Evolutionary conservation across 2,888 invertebrate genomes (phyloP), one percentile per base, ranked within the genome.

Genomic region (Eremobia ochroleuca): DNA sequence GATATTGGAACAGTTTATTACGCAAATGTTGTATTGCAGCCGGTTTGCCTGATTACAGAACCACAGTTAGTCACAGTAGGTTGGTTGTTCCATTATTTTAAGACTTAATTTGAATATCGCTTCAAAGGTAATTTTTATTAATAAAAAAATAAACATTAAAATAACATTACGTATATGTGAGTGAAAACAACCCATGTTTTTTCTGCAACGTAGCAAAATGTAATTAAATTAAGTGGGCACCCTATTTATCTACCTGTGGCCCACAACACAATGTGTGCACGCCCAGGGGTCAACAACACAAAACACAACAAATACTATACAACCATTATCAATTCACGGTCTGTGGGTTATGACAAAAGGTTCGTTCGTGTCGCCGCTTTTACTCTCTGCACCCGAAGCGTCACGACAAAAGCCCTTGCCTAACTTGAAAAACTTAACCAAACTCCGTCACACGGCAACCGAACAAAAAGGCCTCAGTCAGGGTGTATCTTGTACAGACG

Each of bases 241-340:
- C 37, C 25, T 37, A 49, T 70, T n/a, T 72, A 73, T 79, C 55
- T 65, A 84, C 68, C 49, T 68, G 49, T 52, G 64, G 73, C 71
- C 72, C 58, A 0, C 43, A 34, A 64, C 52, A 81, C 82, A 85
- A 77, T 79, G 82, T 76, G 74, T 79, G 65, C 72, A 79, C 79
- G 75, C 59, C 76, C 71, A 73, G 83, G 72, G 85, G 79, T 73
- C 77, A 82, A 58, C 79, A 77, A 52, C 70, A 88, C 89, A 90
- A 90, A 94, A 92, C 90, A 92, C 88, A 90, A 92, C 91, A 92
- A 94, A 93, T 91, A 92, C 91, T 83, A 88, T 90, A 90, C 91
- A 88, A 88, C 90, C 93, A 94, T 95, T 95, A 95, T 95, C 95
- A 94, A 94, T 95, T 95, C 92, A 95, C 95, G 94, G 91, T 93